These are phyloP conservation scores for Carettochelys insculpta DNA, from an alignment of 2,113 vertebrate species.

Conservation along the genomic window DNA sequence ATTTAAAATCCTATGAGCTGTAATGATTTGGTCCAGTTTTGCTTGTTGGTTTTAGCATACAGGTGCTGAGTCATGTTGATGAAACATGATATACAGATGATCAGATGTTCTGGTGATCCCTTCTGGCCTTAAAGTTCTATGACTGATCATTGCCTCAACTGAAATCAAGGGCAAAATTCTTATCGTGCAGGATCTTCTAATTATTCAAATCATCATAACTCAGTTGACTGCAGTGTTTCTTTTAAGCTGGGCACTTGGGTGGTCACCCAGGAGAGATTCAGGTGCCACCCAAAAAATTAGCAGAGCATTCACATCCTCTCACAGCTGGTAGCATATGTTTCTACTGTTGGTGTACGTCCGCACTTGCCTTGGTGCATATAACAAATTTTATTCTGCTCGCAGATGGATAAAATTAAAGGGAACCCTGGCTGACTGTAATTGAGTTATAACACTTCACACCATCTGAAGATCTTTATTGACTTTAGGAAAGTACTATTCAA, in stretches of 20 bases:
- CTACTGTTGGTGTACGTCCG: no score
- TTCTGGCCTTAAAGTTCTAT: background rate
- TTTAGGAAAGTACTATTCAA: background rate
- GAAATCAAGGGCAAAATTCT: background rate
- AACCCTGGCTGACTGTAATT: rapidly evolving
- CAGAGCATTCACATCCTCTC: no score
- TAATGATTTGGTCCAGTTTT: background rate
- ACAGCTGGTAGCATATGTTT: no score
- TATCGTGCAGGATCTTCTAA: background rate
- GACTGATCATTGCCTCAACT: background rate
- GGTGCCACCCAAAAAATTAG: no score
- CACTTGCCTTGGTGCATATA: no score
- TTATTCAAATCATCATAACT: background rate
- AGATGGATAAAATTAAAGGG: no score
- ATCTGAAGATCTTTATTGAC: background rate
- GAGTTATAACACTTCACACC: background rate
- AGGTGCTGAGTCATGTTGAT: background rate
- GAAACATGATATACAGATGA: background rate
- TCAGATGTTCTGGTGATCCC: background rate
- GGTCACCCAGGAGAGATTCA: no score
- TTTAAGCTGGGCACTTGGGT: no score
- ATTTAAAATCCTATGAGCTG: background rate
- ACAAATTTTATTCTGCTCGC: no score
- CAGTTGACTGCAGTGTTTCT: background rate
- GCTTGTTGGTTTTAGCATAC: background rate